Evolutionary conservation across 2,113 vertebrate genomes (phyloP).

Genomic region (Phrynosoma platyrhinos): DNA sequence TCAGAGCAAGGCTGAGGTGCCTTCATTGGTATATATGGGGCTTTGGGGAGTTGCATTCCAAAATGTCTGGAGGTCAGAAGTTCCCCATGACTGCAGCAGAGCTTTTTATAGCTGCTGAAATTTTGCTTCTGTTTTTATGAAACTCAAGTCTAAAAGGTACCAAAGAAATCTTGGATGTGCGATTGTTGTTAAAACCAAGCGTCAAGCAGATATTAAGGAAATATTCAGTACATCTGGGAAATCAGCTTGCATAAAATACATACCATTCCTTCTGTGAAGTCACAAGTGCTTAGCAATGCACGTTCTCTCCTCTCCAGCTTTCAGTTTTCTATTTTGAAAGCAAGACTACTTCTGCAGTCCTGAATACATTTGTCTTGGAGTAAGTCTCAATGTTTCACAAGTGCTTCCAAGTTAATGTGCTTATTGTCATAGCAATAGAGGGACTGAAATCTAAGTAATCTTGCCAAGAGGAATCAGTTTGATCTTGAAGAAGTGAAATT

Average conservation of each 20-base stretch:
- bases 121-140: background rate
- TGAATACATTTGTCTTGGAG: background rate
- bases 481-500: too few relatives aligned
- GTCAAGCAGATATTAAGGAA: background rate
- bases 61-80: too few relatives aligned
- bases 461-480: too few relatives aligned
- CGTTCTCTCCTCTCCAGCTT: background rate
- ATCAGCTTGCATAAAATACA: background rate
- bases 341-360: background rate
- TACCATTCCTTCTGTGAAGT: background rate
- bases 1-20: too few relatives aligned
- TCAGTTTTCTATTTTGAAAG: background rate
- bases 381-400: background rate
- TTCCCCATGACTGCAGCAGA: too few relatives aligned
- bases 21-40: too few relatives aligned
- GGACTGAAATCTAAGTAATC: background rate
- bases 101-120: background rate
- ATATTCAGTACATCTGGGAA: background rate
- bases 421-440: background rate
- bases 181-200: too few relatives aligned
- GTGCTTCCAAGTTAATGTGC: background rate
- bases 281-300: background rate
- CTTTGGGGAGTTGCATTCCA: too few relatives aligned
- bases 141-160: background rate
- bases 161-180: too few relatives aligned